phyloP scores from a whole-genome alignment of 2,888 invertebrate species.

The Achlya flavicornis region DNA sequence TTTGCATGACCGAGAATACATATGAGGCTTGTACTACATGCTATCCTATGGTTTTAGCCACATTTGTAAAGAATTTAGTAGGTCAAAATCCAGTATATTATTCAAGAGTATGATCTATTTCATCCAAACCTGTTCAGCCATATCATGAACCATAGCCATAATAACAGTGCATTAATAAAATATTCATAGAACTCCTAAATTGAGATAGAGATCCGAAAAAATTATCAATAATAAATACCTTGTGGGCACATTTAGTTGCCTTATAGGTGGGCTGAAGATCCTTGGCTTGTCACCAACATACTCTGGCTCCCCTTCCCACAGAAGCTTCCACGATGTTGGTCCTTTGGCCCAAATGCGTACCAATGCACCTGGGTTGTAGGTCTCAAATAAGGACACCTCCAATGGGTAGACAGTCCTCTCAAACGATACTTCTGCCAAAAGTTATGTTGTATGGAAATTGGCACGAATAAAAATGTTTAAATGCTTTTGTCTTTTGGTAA shows the following conservation, averaged over 20 bases:
- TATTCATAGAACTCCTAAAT: too few relatives aligned
- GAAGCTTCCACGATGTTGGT: conserved; percentile 85
- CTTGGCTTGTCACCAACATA: conserved; percentile 85
- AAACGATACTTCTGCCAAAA: conserved; percentile 86
- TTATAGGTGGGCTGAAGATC: conserved; percentile 90
- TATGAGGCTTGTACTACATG: too few relatives aligned
- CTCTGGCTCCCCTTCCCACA: conserved; percentile 91
- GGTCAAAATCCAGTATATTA: too few relatives aligned
- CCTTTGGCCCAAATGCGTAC: conserved; percentile 90
- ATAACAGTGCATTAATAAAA: too few relatives aligned
- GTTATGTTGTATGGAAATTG: conserved; percentile 48
- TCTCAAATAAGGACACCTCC: conserved; percentile 91
- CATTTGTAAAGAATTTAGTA: too few relatives aligned
- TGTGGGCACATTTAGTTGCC: conserved; percentile 75
- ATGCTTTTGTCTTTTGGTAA: neutral
- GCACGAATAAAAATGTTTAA: neutral
- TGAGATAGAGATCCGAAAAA: neutral
- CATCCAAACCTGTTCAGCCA: too few relatives aligned
- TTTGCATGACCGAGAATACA: too few relatives aligned
- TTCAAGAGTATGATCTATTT: too few relatives aligned
- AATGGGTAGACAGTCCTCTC: conserved; percentile 87
- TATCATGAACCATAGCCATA: too few relatives aligned
- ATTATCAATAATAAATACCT: conserved; percentile 46
- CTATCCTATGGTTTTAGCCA: too few relatives aligned
- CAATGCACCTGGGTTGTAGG: conserved; percentile 93